Percentiles rank a stretch among this genome's conserved stretches.
These are phyloP conservation scores for Mongoloraphidia duomilia DNA, from an alignment of 2,888 invertebrate genomes.

Conservation along the genomic window DNA sequence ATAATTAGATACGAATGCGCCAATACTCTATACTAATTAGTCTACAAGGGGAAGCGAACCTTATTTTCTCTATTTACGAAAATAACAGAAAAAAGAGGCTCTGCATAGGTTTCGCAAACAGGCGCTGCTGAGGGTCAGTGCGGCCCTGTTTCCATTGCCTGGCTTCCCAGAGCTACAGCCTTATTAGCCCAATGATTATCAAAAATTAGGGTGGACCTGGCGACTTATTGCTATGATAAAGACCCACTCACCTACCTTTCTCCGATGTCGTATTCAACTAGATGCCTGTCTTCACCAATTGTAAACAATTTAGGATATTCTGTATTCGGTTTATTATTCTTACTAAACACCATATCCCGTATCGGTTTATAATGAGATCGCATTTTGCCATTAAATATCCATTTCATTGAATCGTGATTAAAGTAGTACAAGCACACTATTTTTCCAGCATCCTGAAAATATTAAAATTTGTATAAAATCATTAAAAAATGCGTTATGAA, in stretches of 20 bases:
- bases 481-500: too few relatives aligned
- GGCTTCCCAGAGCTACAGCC: background rate
- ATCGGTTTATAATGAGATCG: constrained; percentile 45
- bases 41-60: too few relatives aligned
- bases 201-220: background rate
- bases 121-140: too few relatives aligned
- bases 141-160: too few relatives aligned
- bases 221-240: too few relatives aligned
- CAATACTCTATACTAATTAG: too few relatives aligned
- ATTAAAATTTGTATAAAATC: too few relatives aligned
- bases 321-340: constrained; percentile 22
- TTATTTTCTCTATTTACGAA: too few relatives aligned
- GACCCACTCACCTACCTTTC: constrained; percentile 22
- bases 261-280: constrained; percentile 43
- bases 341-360: constrained; percentile 38
- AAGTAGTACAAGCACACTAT: constrained; percentile 38
- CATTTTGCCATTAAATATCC: constrained; percentile 44
- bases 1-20: too few relatives aligned
- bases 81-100: too few relatives aligned
- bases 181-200: constrained; percentile 8
- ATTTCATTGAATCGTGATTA: constrained; percentile 25
- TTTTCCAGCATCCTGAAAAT: constrained; percentile 34
- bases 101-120: too few relatives aligned
- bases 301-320: constrained; percentile 37
- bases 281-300: constrained; percentile 40